Conservation (phyloP, 2,113 vertebrate species). For the Helogale parvula region DNA sequence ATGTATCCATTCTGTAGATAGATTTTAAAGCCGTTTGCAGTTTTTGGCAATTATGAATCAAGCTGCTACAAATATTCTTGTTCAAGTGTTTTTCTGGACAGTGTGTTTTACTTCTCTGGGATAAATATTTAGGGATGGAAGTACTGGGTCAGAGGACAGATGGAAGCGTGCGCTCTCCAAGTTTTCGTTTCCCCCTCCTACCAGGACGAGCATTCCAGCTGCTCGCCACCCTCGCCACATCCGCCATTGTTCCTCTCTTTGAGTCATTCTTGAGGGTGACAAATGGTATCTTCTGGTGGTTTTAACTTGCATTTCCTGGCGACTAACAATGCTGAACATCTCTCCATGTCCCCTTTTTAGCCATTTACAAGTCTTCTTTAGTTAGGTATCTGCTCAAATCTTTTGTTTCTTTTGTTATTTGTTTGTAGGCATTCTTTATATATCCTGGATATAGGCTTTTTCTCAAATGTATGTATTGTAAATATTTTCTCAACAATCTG, state of each 20-base stretch:
- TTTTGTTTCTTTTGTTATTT: background rate
- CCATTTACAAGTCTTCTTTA: background rate
- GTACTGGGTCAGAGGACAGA: background rate
- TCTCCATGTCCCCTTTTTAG: background rate
- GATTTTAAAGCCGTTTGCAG: background rate
- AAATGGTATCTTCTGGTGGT: background rate
- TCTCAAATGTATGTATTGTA: background rate
- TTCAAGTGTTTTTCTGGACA: background rate
- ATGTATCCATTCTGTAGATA: background rate
- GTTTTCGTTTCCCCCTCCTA: background rate
- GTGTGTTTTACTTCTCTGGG: background rate
- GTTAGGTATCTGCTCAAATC: background rate
- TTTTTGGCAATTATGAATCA: background rate
- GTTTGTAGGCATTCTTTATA: background rate
- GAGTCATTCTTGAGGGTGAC: background rate
- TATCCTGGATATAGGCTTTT: background rate
- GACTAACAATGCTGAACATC: background rate
- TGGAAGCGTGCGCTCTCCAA: background rate
- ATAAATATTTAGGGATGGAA: background rate
- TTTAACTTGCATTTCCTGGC: background rate
- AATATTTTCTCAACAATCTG: background rate
- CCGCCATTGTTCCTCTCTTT: background rate
- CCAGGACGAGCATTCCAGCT: background rate
- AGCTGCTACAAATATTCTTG: background rate
- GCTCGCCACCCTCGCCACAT: background rate